These are phyloP conservation scores for Xiphophorus maculatus DNA, from an alignment of 2,113 vertebrate genomes.

Conservation along the genomic window DNA sequence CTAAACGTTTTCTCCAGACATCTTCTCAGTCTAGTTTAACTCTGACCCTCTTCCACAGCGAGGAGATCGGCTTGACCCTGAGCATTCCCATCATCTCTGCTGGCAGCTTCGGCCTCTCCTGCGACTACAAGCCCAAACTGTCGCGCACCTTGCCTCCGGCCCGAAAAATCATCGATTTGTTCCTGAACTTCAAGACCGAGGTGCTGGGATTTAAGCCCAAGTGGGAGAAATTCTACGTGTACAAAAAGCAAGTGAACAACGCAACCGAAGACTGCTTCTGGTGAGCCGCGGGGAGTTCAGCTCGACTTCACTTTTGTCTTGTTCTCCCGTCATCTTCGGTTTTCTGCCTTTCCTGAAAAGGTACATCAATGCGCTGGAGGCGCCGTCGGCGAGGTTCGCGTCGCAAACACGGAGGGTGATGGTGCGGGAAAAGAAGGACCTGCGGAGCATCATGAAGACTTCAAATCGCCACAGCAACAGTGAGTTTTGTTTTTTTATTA, in stretches of 20 bases:
- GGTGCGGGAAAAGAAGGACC: constrained; percentile 71
- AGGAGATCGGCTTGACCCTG: constrained; percentile 83
- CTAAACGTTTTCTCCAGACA: background rate
- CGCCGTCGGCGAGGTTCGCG: constrained; percentile 82
- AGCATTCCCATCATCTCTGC: constrained; percentile 92
- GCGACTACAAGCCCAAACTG: constrained; percentile 89
- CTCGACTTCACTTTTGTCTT: background rate
- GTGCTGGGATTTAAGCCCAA: constrained; percentile 70
- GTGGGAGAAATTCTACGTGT: constrained; percentile 87
- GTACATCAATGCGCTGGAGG: constrained; percentile 94
- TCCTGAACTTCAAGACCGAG: constrained; percentile 81
- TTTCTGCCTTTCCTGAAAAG: constrained; percentile 66
- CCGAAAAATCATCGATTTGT: constrained; percentile 86
- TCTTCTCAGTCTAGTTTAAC: background rate
- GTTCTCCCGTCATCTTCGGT: background rate
- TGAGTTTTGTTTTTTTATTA: constrained; percentile 62
- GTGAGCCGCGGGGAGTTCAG: constrained; percentile 75
- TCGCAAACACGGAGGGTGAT: constrained; percentile 63
- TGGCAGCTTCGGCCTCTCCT: constrained; percentile 95
- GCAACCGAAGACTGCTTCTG: constrained; percentile 88
- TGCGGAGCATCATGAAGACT: constrained; percentile 51
- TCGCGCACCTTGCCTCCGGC: constrained; percentile 91
- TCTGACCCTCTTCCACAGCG: constrained; percentile 57
- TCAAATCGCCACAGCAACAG: constrained; percentile 86
- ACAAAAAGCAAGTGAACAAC: constrained; percentile 76